These are phyloP conservation scores for Metopia argyrocephala DNA, from an alignment of 2,888 invertebrate genomes.

Conservation along the genomic window DNA sequence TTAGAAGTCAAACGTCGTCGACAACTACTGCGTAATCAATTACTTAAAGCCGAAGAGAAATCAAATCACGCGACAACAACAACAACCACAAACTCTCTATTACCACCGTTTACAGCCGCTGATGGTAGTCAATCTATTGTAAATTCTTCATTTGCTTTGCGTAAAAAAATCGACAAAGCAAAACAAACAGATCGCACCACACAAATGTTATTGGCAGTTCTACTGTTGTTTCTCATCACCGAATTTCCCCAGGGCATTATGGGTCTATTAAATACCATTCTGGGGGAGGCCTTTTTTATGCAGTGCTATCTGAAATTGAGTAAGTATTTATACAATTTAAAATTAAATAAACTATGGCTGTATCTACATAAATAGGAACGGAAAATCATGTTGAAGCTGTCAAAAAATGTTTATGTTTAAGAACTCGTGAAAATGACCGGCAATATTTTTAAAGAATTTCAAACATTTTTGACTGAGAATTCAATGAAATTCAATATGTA, in stretches of 20 bases:
- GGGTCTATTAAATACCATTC: constrained; percentile 86
- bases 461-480: no score
- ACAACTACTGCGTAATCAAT: constrained; percentile 81
- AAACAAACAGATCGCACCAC: constrained; percentile 90
- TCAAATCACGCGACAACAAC: constrained; percentile 63
- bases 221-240: constrained; percentile 91
- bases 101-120: constrained; percentile 66
- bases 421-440: no score
- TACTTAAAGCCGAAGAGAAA: constrained; percentile 55
- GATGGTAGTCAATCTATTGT: constrained; percentile 68
- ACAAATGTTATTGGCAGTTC: constrained; percentile 90
- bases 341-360: background rate
- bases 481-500: no score
- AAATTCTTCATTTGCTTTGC: constrained; percentile 66
- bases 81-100: constrained; percentile 69
- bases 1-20: constrained; percentile 88
- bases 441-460: no score
- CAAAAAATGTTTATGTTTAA: no score
- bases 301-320: constrained; percentile 90
- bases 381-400: no score
- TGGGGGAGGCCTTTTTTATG: constrained; percentile 87
- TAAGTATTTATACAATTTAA: constrained; percentile 76
- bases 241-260: constrained; percentile 93
- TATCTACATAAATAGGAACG: no score
- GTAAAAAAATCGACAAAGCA: constrained; percentile 78